These are phyloP conservation scores for Pristionchus maxplancki DNA, from an alignment of 2,888 invertebrate species.

Conservation along the genomic window DNA sequence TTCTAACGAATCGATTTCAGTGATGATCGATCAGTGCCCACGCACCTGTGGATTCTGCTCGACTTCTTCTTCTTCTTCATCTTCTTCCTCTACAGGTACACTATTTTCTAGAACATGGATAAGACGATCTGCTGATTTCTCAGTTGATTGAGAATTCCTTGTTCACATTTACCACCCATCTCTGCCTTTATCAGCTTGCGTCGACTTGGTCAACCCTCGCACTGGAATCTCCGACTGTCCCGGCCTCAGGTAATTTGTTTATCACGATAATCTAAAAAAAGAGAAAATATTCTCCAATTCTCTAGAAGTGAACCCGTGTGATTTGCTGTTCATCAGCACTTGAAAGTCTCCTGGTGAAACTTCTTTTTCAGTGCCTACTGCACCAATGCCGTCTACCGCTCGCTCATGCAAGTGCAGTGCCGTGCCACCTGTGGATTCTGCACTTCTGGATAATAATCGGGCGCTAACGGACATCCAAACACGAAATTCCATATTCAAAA, in stretches of 20 bases:
- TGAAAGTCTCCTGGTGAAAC: too few relatives aligned
- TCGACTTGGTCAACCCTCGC: background rate
- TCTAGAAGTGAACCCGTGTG: too few relatives aligned
- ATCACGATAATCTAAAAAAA: too few relatives aligned
- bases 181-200: background rate
- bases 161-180: too few relatives aligned
- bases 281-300: too few relatives aligned
- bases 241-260: background rate
- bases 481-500: too few relatives aligned
- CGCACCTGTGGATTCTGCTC: constrained; percentile 1
- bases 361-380: background rate
- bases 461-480: too few relatives aligned
- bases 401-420: constrained; percentile 11
- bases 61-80: background rate
- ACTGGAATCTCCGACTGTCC: background rate
- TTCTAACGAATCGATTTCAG: too few relatives aligned
- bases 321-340: too few relatives aligned
- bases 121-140: too few relatives aligned
- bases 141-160: too few relatives aligned
- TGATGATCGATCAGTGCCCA: background rate
- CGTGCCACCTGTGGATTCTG: constrained; percentile 23
- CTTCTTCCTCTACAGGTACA: background rate
- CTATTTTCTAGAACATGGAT: too few relatives aligned
- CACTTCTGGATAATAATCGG: background rate
- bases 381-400: background rate